Evolutionary conservation across 2,113 vertebrate genomes (phyloP).

Genomic region (Cololabis saira): DNA sequence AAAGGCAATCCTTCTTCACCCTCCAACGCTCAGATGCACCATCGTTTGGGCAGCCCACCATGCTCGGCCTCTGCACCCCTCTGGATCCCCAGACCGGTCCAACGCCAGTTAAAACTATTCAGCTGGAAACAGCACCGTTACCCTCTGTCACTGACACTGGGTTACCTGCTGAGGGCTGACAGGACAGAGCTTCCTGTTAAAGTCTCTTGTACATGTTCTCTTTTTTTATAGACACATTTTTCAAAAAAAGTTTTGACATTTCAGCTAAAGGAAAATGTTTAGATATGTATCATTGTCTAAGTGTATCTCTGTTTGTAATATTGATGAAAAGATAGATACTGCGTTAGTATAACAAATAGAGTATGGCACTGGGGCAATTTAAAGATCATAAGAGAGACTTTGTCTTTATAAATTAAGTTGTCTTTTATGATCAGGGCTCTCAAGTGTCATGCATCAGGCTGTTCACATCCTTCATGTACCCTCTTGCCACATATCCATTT

Average conservation of each 20-base stretch:
- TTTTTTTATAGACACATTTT: slow-evolving; percentile 4
- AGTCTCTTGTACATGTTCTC: slow-evolving; percentile 5
- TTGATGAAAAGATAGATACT: too few relatives aligned
- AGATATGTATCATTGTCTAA: slow-evolving; percentile 1
- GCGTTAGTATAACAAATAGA: too few relatives aligned
- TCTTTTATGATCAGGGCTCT: too few relatives aligned
- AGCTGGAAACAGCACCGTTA: slow-evolving; percentile 63
- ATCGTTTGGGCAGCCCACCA: slow-evolving; percentile 57
- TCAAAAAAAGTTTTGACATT: not conserved
- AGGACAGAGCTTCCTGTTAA: slow-evolving; percentile 32
- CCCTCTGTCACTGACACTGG: slow-evolving; percentile 55
- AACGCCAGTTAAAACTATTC: slow-evolving; percentile 67
- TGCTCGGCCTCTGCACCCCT: slow-evolving; percentile 65
- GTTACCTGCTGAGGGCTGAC: slow-evolving; percentile 41
- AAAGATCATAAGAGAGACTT: too few relatives aligned
- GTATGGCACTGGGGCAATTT: too few relatives aligned
- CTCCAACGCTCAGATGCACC: slow-evolving; percentile 68
- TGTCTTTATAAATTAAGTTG: too few relatives aligned
- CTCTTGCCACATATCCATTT: too few relatives aligned
- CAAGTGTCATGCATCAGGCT: too few relatives aligned
- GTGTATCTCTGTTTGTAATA: too few relatives aligned
- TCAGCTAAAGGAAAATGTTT: slow-evolving; percentile 6
- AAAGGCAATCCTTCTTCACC: slow-evolving; percentile 85
- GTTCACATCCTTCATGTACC: too few relatives aligned
- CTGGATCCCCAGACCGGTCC: slow-evolving; percentile 62